A percentile compares a stretch with the other conserved stretches of the same genome.
Conservation (phyloP, 2,797 vertebrate genomes). For the Clarias fuscus region DNA sequence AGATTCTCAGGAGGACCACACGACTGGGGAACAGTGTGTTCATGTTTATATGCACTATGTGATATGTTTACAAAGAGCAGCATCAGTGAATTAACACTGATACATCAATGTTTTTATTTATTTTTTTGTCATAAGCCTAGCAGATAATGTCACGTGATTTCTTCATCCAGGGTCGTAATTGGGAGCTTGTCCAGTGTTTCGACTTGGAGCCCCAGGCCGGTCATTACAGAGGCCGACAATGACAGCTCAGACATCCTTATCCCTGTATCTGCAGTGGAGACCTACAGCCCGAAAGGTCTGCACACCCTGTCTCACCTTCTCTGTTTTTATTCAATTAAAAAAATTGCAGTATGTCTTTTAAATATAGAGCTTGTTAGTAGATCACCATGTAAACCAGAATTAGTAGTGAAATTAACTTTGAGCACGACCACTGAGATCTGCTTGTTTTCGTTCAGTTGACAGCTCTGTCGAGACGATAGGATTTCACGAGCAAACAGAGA, state of each 20-base stretch:
- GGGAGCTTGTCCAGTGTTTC: conserved; percentile 79
- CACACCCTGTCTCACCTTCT: not conserved
- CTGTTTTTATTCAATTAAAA: not conserved
- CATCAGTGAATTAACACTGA: not conserved
- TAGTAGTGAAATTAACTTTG: conserved; percentile 8
- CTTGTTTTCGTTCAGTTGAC: conserved; percentile 62
- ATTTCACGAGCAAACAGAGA: conserved; percentile 74
- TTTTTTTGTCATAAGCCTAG: not conserved
- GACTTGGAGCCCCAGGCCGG: conserved; percentile 86
- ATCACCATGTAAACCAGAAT: not conserved
- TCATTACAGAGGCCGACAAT: conserved; percentile 78
- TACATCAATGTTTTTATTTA: too few relatives aligned
- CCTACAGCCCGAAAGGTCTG: conserved; percentile 81
- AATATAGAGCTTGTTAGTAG: not conserved
- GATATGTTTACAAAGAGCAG: not conserved
- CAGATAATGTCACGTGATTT: not conserved
- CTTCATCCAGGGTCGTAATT: conserved; percentile 74
- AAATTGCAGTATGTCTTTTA: not conserved
- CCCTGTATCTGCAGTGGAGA: conserved; percentile 76
- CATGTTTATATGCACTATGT: not conserved
- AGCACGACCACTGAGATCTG: not conserved
- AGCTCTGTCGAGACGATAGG: conserved; percentile 73
- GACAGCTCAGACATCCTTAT: conserved; percentile 83
- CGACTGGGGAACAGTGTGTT: conserved; percentile 72
- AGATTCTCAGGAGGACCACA: conserved; percentile 60